Evolutionary conservation across 2,113 vertebrate genomes (phyloP).

Genomic region (Passerina amoena): DNA sequence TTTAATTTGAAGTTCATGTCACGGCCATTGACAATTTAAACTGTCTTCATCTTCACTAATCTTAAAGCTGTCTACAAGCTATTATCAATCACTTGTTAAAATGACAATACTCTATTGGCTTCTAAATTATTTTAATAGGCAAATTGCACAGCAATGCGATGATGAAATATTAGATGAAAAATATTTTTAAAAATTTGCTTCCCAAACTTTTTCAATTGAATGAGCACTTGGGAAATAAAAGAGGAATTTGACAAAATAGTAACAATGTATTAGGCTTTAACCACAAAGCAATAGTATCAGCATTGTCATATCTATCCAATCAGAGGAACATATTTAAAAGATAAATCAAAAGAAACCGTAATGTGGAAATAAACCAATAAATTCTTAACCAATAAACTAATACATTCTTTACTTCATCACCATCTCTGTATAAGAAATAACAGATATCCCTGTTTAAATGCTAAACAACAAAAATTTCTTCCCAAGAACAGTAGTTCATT

Average conservation of each 20-base stretch:
- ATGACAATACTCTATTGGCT: background rate
- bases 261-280: background rate
- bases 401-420: background rate
- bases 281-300: background rate
- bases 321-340: background rate
- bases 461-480: background rate
- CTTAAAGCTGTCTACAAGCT: background rate
- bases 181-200: constrained; percentile 16
- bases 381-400: background rate
- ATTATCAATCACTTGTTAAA: constrained; percentile 24
- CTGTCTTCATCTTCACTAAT: background rate
- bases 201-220: background rate
- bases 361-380: background rate
- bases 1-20: background rate
- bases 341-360: background rate
- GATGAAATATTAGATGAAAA: background rate
- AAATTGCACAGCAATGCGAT: background rate
- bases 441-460: background rate
- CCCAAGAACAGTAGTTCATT: background rate
- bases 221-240: background rate
- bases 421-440: background rate
- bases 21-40: background rate
- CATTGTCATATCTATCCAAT: background rate
- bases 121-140: constrained; percentile 15
- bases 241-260: background rate